phyloP scores from a whole-genome alignment of 2,888 invertebrate genomes.

The Graphium colonna region DNA sequence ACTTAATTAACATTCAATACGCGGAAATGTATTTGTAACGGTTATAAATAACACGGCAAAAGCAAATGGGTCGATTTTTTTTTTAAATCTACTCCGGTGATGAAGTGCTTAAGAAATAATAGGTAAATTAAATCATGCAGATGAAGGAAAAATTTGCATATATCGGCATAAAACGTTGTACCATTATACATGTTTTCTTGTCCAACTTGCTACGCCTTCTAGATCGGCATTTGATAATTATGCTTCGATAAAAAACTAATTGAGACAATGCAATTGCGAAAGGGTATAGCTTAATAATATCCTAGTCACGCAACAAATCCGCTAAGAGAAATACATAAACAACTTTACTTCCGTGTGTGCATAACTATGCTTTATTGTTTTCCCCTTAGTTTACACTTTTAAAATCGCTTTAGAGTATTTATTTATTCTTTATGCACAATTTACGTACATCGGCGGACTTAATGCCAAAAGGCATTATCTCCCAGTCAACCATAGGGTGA shows the following conservation, averaged over 20 bases:
- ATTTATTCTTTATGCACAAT: no score
- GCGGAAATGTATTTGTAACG: no score
- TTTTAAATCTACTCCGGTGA: not conserved
- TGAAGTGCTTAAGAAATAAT: not conserved
- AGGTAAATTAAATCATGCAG: not conserved
- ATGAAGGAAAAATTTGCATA: not conserved
- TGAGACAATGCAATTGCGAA: slow-evolving; percentile 5
- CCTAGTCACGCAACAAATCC: slow-evolving; percentile 1
- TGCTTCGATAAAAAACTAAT: not conserved
- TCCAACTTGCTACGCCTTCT: not conserved
- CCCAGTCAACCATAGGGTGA: no score
- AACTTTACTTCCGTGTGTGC: slow-evolving; percentile 1
- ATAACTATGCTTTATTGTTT: not conserved
- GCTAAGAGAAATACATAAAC: slow-evolving; percentile 5
- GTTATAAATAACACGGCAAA: no score
- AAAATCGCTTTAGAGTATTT: no score
- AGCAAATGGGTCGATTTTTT: no score
- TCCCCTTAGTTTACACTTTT: not conserved
- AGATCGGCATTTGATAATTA: not conserved
- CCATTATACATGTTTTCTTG: not conserved
- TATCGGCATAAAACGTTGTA: not conserved
- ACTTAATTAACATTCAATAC: not conserved
- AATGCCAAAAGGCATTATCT: no score
- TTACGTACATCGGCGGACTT: no score
- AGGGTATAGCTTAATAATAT: not conserved